Percentiles rank a stretch among this genome's conserved stretches.
These are phyloP conservation scores for Nasonovia ribisnigri DNA, from an alignment of 2,888 invertebrate species.

Conservation along the genomic window DNA sequence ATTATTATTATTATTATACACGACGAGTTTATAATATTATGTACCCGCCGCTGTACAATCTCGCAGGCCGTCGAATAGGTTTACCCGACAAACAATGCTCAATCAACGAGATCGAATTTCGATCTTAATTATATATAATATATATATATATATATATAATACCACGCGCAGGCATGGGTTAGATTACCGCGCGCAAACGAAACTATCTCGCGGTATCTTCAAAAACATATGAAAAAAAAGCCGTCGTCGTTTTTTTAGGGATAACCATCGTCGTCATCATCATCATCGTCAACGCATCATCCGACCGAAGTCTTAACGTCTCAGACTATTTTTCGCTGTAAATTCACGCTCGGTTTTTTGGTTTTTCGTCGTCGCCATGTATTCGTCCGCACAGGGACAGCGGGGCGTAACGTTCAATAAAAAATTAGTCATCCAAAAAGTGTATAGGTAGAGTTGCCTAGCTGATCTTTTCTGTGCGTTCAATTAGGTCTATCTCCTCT, in stretches of 20 bases:
- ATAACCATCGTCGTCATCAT: too few species aligned
- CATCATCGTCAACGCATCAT: too few species aligned
- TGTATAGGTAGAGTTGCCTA: too few species aligned
- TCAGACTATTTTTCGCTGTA: background rate
- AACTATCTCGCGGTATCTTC: background rate
- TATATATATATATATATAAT: too few species aligned
- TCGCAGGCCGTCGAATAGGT: constrained; percentile 25
- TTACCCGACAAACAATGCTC: constrained; percentile 60
- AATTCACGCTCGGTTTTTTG: background rate
- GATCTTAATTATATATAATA: constrained; percentile 58
- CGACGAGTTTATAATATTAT: background rate
- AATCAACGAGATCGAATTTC: constrained; percentile 64
- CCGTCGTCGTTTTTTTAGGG: background rate
- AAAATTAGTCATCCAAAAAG: too few species aligned
- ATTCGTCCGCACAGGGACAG: too few species aligned
- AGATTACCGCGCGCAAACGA: background rate
- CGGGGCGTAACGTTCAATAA: too few species aligned
- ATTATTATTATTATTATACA: background rate
- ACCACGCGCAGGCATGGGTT: background rate
- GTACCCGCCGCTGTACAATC: background rate
- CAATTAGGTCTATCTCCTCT: too few species aligned
- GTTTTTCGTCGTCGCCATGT: background rate
- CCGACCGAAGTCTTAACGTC: too few species aligned
- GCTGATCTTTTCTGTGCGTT: too few species aligned
- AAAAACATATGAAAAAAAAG: background rate